phyloP scores from a whole-genome alignment of 2,888 invertebrate genomes.

The Hymenopus coronatus region DNA sequence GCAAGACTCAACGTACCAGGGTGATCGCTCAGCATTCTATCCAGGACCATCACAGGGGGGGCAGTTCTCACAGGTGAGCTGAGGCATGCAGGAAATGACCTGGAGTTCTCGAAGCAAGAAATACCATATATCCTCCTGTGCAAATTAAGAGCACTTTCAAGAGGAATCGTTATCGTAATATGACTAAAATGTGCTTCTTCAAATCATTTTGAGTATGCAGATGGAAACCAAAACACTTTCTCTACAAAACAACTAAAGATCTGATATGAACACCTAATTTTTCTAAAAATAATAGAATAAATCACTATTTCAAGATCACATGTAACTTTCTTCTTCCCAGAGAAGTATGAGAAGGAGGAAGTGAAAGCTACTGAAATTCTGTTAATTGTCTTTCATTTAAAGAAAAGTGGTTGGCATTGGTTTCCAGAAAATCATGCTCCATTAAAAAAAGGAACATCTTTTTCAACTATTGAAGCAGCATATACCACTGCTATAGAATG shows the following conservation, averaged over 20 bases:
- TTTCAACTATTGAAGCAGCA: neutral
- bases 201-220: neutral
- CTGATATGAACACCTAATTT: neutral
- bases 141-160: neutral
- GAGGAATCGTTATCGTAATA: neutral
- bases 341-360: neutral
- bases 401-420: neutral
- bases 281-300: neutral
- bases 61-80: slow-evolving; percentile 44
- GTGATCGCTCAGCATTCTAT: slow-evolving; percentile 46
- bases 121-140: neutral
- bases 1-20: slow-evolving; percentile 87
- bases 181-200: neutral
- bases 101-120: neutral
- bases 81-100: neutral
- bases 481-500: neutral
- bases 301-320: too few relatives aligned
- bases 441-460: neutral
- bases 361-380: neutral
- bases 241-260: neutral
- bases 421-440: neutral
- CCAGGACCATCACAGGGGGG: slow-evolving; percentile 45
- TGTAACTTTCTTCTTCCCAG: too few relatives aligned
- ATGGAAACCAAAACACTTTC: neutral
- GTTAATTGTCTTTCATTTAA: neutral